These are phyloP conservation scores for Metopia argyrocephala DNA, from an alignment of 2,888 invertebrate species.

Conservation along the genomic window DNA sequence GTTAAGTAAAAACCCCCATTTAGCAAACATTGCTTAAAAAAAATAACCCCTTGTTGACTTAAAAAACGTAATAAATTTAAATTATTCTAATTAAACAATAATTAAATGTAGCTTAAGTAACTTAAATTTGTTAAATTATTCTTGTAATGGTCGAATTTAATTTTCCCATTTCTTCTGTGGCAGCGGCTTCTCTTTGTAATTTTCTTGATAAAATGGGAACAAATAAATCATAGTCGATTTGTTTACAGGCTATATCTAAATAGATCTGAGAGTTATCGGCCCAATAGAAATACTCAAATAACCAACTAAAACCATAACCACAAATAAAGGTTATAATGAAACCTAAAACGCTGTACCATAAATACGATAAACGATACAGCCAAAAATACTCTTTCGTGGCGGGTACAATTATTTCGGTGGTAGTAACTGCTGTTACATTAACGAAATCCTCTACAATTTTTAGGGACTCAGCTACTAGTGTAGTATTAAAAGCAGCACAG, in stretches of 20 bases:
- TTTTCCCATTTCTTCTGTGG: slow-evolving; percentile 68
- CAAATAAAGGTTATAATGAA: slow-evolving; percentile 79
- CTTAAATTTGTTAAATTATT: not conserved
- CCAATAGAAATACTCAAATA: slow-evolving; percentile 74
- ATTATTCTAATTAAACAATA: too few species aligned
- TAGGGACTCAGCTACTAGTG: slow-evolving; percentile 57
- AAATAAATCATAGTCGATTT: slow-evolving; percentile 81
- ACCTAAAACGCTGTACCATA: slow-evolving; percentile 84
- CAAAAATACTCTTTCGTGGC: slow-evolving; percentile 76
- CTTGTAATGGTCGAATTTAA: slow-evolving; percentile 56
- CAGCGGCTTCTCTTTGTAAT: slow-evolving; percentile 70
- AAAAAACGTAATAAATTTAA: too few species aligned
- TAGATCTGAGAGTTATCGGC: slow-evolving; percentile 74
- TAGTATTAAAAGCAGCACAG: slow-evolving; percentile 76
- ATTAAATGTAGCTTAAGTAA: not conserved
- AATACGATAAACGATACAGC: slow-evolving; percentile 86
- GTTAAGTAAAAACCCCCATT: too few species aligned
- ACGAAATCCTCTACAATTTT: slow-evolving; percentile 28
- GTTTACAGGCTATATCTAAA: slow-evolving; percentile 71
- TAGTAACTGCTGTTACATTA: slow-evolving; percentile 16
- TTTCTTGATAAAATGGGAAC: slow-evolving; percentile 80
- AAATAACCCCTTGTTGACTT: too few species aligned
- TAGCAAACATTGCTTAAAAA: too few species aligned
- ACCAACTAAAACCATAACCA: slow-evolving; percentile 80
- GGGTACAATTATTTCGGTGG: not conserved